These are phyloP conservation scores for Thaumatotibia leucotreta DNA, from an alignment of 1,140 invertebrate genomes.

Conservation along the genomic window DNA sequence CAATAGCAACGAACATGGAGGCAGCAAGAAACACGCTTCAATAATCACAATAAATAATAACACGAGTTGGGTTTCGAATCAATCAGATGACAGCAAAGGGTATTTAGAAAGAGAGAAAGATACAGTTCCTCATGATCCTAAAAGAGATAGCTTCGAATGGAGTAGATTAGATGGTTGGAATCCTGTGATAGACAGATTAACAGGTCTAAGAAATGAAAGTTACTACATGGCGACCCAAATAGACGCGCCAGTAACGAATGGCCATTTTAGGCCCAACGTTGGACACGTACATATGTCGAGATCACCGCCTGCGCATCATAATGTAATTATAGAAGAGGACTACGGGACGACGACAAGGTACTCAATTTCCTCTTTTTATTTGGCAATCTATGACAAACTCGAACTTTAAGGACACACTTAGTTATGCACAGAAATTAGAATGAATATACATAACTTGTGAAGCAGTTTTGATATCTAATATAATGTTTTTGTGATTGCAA, in stretches of 20 bases:
- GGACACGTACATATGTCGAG: conserved; percentile 60
- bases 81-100: conserved; percentile 70
- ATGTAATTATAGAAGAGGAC: conserved; percentile 85
- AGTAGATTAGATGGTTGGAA: conserved; percentile 72
- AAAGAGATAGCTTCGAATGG: conserved; percentile 75
- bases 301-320: conserved; percentile 67
- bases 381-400: neutral
- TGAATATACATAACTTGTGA: too few species aligned
- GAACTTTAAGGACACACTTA: neutral
- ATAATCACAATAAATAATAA: conserved; percentile 73
- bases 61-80: conserved; percentile 70
- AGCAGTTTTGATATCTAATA: too few species aligned
- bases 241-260: conserved; percentile 52
- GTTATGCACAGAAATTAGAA: too few species aligned
- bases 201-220: conserved; percentile 85
- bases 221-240: conserved; percentile 87
- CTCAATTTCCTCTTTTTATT: neutral
- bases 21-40: conserved; percentile 63
- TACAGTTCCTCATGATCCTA: conserved; percentile 57
- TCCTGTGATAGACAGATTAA: conserved; percentile 90
- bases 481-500: too few species aligned
- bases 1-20: conserved; percentile 46
- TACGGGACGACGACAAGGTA: conserved; percentile 63
- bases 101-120: conserved; percentile 71
- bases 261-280: conserved; percentile 51